Percentiles rank a stretch among this genome's conserved stretches.
phyloP scores from a whole-genome alignment of 2,113 vertebrate species.

The Bufo bufo region DNA sequence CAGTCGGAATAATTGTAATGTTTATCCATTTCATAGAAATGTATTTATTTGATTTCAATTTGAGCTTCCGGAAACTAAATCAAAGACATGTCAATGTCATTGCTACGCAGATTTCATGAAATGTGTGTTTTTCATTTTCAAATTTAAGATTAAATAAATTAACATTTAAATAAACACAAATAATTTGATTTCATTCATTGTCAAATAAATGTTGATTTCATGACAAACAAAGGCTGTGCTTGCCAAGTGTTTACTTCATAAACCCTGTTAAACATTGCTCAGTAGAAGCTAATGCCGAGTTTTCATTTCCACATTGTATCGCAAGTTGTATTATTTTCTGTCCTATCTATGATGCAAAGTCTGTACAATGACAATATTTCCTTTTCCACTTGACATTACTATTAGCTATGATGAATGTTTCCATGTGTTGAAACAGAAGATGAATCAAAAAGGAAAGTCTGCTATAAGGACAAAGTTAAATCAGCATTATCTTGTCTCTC shows the following conservation, averaged over 20 bases:
- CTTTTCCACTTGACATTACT: conserved; percentile 56
- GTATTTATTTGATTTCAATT: neutral
- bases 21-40: neutral
- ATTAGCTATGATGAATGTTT: conserved; percentile 57
- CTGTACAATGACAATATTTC: conserved; percentile 50
- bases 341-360: conserved; percentile 25
- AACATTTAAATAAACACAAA: conserved; percentile 41
- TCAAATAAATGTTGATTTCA: conserved; percentile 46
- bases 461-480: conserved; percentile 59
- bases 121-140: conserved; percentile 53
- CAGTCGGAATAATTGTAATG: neutral
- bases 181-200: conserved; percentile 33
- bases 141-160: conserved; percentile 50
- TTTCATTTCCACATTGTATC: neutral
- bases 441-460: conserved; percentile 56
- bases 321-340: neutral
- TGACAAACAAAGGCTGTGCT: conserved; percentile 22
- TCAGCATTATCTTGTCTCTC: conserved; percentile 58
- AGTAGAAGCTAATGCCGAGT: neutral
- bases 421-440: conserved; percentile 55
- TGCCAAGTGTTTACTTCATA: conserved; percentile 21
- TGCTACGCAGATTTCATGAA: neutral
- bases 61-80: conserved; percentile 2
- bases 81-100: conserved; percentile 56
- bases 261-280: conserved; percentile 4